These are phyloP conservation scores for Pelecanoides urinatrix DNA, from an alignment of 2,113 vertebrate species.

Conservation along the genomic window DNA sequence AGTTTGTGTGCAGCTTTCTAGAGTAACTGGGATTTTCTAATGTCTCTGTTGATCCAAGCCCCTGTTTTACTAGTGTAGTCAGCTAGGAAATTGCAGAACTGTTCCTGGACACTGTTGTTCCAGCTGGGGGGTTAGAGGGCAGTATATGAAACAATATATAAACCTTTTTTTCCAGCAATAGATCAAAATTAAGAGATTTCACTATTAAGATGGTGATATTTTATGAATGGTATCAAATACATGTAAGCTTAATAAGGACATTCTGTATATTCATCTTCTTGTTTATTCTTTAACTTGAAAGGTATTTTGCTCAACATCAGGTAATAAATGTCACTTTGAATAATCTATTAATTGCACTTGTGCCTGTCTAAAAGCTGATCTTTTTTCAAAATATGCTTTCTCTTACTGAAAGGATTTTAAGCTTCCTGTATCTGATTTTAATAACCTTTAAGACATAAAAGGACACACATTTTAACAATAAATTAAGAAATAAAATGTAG, in stretches of 20 bases:
- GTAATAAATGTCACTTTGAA: not conserved
- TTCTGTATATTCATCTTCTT: not conserved
- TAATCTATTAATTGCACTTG: not conserved
- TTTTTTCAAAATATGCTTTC: not conserved
- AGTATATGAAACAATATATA: not conserved
- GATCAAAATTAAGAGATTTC: not conserved
- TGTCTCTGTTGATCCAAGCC: not conserved
- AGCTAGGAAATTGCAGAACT: not conserved
- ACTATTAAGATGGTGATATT: not conserved
- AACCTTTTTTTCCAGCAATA: not conserved
- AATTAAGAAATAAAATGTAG: not conserved
- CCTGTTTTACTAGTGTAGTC: not conserved
- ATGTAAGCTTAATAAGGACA: not conserved
- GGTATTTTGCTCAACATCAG: not conserved
- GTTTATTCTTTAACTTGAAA: not conserved
- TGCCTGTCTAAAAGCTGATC: not conserved
- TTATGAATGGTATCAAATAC: not conserved
- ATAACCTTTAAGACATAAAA: not conserved
- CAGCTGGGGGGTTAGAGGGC: not conserved
- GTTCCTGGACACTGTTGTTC: not conserved
- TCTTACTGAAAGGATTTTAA: not conserved
- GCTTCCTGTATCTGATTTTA: not conserved
- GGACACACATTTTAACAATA: not conserved
- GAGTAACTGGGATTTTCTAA: not conserved
- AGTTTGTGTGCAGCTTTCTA: not conserved